Conservation (phyloP, 2,888 invertebrate genomes). For the Eristalis intricaria region DNA sequence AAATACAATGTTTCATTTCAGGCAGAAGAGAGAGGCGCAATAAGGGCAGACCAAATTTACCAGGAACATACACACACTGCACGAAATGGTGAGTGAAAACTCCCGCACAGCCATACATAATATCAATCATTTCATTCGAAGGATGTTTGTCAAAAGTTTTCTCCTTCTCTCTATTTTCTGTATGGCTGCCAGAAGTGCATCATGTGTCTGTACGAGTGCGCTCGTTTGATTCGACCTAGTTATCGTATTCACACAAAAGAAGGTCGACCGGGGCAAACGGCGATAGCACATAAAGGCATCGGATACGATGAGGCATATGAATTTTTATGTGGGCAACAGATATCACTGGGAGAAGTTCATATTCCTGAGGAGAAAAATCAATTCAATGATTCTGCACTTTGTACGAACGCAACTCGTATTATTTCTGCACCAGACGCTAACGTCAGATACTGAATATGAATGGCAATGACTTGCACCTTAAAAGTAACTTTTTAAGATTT, state of each 20-base stretch:
- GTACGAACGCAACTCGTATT: neutral
- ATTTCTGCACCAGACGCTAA: neutral
- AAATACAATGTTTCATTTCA: neutral
- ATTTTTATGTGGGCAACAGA: neutral
- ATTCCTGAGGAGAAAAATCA: neutral
- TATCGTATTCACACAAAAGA: neutral
- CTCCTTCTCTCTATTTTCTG: neutral
- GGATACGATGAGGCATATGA: neutral
- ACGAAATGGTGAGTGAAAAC: neutral
- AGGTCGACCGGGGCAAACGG: slow-evolving; percentile 7
- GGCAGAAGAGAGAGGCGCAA: neutral
- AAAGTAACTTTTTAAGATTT: no score
- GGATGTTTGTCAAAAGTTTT: neutral
- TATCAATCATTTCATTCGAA: neutral
- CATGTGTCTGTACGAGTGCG: neutral
- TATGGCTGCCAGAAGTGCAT: neutral
- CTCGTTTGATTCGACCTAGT: slow-evolving; percentile 14
- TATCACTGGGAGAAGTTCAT: neutral
- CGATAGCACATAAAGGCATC: neutral
- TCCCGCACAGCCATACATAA: neutral
- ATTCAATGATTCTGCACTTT: neutral
- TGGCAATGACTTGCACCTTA: no score
- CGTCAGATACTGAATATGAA: neutral
- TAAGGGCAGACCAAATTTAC: neutral
- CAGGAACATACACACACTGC: neutral